These are phyloP conservation scores for Nemurella pictetii DNA, from an alignment of 2,888 invertebrate genomes.

Conservation along the genomic window DNA sequence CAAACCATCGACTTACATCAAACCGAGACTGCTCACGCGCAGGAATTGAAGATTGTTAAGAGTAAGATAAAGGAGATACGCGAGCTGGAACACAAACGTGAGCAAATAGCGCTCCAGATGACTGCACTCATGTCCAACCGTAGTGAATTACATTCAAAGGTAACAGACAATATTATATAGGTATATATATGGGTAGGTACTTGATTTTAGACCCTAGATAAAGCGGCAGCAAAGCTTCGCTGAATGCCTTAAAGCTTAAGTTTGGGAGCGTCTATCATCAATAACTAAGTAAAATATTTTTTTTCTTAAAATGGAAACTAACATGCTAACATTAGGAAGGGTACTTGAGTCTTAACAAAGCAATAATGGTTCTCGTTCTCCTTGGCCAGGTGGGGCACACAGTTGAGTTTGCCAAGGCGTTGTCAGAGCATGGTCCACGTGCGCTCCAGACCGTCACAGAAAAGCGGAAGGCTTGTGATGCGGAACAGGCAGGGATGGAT, in stretches of 20 bases:
- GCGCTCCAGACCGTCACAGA: background rate
- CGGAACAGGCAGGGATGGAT: background rate
- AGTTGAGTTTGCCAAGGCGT: background rate
- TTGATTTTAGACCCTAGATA: no score
- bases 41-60: background rate
- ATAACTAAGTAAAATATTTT: no score
- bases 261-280: no score
- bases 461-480: background rate
- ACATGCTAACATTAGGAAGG: no score
- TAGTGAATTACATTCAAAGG: background rate
- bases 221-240: no score
- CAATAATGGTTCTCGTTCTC: no score
- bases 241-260: no score
- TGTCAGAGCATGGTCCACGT: background rate
- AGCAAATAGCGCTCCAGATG: background rate
- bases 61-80: background rate
- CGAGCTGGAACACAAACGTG: background rate
- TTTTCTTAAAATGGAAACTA: no score
- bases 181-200: no score
- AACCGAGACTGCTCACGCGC: background rate
- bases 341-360: no score
- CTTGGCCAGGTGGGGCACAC: background rate
- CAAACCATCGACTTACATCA: background rate
- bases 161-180: no score
- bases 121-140: background rate